Conservation (phyloP, 2,888 invertebrate species). For the Volucella inanis region DNA sequence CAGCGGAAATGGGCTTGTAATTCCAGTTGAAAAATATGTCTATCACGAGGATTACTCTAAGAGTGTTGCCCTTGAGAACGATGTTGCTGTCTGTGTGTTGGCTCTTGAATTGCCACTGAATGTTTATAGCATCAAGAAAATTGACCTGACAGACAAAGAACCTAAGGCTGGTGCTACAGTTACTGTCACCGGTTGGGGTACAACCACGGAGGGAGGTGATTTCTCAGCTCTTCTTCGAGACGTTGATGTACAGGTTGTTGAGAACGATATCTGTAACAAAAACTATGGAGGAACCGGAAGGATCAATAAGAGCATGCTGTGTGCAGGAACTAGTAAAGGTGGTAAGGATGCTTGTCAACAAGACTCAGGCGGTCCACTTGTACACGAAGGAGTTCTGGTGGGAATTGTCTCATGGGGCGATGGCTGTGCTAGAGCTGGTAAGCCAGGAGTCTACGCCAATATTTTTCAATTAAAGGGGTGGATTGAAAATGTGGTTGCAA, state of each 20-base stretch:
- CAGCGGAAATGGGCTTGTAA: too few relatives aligned
- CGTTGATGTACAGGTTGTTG: slow-evolving; percentile 84
- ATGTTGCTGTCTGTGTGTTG: slow-evolving; percentile 84
- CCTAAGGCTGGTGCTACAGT: slow-evolving; percentile 77
- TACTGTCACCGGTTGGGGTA: slow-evolving; percentile 80
- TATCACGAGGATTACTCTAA: too few relatives aligned
- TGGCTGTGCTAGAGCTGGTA: slow-evolving; percentile 79
- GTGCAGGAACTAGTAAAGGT: slow-evolving; percentile 78
- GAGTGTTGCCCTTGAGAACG: slow-evolving; percentile 82
- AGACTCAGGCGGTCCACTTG: slow-evolving; percentile 81
- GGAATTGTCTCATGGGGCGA: slow-evolving; percentile 81
- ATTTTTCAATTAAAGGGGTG: slow-evolving; percentile 75
- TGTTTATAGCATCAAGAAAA: slow-evolving; percentile 79
- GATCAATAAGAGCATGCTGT: slow-evolving; percentile 79
- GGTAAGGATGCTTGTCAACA: slow-evolving; percentile 80
- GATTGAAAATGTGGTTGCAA: slow-evolving; percentile 45
- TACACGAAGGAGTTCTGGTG: slow-evolving; percentile 76
- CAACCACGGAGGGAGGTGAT: slow-evolving; percentile 76
- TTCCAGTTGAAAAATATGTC: too few relatives aligned
- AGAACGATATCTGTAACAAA: slow-evolving; percentile 81
- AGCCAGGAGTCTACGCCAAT: slow-evolving; percentile 79
- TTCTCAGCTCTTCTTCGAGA: slow-evolving; percentile 82
- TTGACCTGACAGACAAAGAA: slow-evolving; percentile 78
- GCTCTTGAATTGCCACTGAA: slow-evolving; percentile 82
- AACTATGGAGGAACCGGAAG: slow-evolving; percentile 23